These are phyloP conservation scores for Zingel zingel DNA, from an alignment of 2,113 vertebrate genomes.

Conservation along the genomic window DNA sequence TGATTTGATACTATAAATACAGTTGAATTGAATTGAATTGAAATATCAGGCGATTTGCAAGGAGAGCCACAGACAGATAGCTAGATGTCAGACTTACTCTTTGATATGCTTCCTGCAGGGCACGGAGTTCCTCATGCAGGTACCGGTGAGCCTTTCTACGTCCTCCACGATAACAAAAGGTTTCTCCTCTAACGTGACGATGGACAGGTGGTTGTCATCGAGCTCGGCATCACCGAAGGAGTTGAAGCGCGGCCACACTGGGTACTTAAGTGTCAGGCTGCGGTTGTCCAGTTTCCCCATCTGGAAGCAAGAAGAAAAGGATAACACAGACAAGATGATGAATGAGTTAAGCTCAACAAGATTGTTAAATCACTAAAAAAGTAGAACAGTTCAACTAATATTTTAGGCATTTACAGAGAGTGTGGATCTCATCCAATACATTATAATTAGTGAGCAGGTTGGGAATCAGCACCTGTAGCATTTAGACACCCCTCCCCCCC, in stretches of 20 bases:
- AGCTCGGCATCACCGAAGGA: constrained; percentile 92
- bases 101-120: constrained; percentile 95
- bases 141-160: constrained; percentile 94
- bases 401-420: constrained; percentile 6
- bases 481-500: not conserved
- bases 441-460: constrained; percentile 11
- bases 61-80: not conserved
- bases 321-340: not conserved
- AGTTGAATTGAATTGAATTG: too few species aligned
- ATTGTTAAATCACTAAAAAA: not conserved
- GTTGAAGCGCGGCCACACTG: constrained; percentile 96
- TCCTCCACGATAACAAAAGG: constrained; percentile 98
- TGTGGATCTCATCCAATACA: constrained; percentile 14
- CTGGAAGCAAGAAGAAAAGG: constrained; percentile 76
- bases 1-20: too few species aligned
- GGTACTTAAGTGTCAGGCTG: constrained; percentile 92
- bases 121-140: constrained; percentile 97
- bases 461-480: constrained; percentile 17
- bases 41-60: not conserved
- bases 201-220: constrained; percentile 96
- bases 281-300: constrained; percentile 97
- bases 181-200: constrained; percentile 98
- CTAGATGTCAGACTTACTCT: constrained; percentile 87
- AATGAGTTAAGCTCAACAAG: not conserved
- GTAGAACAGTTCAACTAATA: not conserved